Conservation (phyloP, 2,888 invertebrate species). For the Liopterus haemorrhoidalis region DNA sequence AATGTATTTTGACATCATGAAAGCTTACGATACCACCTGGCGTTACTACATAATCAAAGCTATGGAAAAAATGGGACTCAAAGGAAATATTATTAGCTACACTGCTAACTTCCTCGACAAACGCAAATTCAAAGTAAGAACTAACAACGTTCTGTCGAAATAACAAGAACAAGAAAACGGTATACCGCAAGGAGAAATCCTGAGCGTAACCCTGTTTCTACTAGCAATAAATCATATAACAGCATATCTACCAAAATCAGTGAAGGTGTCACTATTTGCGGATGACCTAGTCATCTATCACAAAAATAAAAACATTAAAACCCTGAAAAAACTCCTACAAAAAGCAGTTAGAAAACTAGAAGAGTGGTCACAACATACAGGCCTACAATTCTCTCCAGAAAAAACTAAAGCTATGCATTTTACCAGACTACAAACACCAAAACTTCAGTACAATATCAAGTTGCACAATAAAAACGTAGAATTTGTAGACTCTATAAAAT, state of each 20-base stretch:
- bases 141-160: no score
- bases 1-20: no score
- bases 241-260: background rate
- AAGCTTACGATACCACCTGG: no score
- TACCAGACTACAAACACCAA: conserved; percentile 1
- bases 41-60: no score
- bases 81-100: no score
- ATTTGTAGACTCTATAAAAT: conserved; percentile 21
- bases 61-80: no score
- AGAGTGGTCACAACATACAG: conserved; percentile 5
- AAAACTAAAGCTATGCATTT: conserved; percentile 17
- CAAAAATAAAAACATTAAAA: conserved; percentile 13
- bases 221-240: conserved; percentile 23
- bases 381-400: conserved; percentile 19
- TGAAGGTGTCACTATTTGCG: conserved; percentile 18
- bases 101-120: no score
- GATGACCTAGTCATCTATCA: conserved; percentile 23
- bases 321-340: conserved; percentile 13
- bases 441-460: background rate
- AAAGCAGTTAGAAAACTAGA: conserved; percentile 12
- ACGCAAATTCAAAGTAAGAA: no score
- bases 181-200: conserved; percentile 22
- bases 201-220: conserved; percentile 24
- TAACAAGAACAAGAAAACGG: no score
- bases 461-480: conserved; percentile 4